These are phyloP conservation scores for Sialis lutaria DNA, from an alignment of 2,888 invertebrate genomes.

Conservation along the genomic window DNA sequence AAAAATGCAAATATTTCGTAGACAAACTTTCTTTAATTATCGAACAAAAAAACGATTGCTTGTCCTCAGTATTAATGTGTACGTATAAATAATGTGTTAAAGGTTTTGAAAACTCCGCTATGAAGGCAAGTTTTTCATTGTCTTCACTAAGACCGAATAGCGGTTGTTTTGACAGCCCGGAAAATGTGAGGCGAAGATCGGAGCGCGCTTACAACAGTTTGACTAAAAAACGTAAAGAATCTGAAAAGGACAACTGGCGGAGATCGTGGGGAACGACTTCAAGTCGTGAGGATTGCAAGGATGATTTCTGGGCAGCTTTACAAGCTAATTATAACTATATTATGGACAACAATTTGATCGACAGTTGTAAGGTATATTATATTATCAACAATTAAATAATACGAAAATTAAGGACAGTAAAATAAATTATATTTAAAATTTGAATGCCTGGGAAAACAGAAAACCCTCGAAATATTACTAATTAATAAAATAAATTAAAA, in stretches of 20 bases:
- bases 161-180: slow-evolving; percentile 27
- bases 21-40: too few species aligned
- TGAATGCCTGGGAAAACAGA: neutral
- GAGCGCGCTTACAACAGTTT: slow-evolving; percentile 74
- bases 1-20: too few species aligned
- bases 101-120: slow-evolving; percentile 12
- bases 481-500: neutral
- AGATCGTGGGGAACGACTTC: slow-evolving; percentile 61
- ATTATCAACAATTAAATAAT: neutral
- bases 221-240: slow-evolving; percentile 51
- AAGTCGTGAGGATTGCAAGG: slow-evolving; percentile 53
- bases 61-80: too few species aligned
- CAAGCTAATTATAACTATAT: slow-evolving; percentile 86
- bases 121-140: slow-evolving; percentile 67
- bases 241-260: slow-evolving; percentile 47
- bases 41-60: too few species aligned
- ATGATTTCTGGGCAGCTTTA: slow-evolving; percentile 84
- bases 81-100: neutral
- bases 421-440: neutral
- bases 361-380: slow-evolving; percentile 50
- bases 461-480: neutral
- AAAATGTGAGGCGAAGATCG: slow-evolving; percentile 29
- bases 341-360: slow-evolving; percentile 87
- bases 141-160: slow-evolving; percentile 58
- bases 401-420: slow-evolving; percentile 5